These are phyloP conservation scores for Drosophila lowei DNA, from an alignment of 1,140 invertebrate genomes.

Conservation along the genomic window DNA sequence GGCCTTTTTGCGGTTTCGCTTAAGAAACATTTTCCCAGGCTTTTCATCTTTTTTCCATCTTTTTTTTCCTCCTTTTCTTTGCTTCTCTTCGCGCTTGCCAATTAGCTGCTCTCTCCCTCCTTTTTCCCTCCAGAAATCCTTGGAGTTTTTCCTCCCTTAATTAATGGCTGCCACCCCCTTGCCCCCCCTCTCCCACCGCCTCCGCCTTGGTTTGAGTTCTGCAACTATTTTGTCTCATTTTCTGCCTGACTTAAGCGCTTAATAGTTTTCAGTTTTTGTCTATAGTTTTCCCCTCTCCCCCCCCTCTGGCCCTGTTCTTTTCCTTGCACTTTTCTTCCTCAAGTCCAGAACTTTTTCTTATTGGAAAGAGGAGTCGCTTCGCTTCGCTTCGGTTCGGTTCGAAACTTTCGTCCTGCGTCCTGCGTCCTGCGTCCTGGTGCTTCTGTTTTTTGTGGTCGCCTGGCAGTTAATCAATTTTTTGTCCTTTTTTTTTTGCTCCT, in stretches of 20 bases:
- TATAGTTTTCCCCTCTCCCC: conserved; percentile 16
- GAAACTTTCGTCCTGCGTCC: conserved; percentile 34
- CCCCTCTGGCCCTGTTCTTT: conserved; percentile 19
- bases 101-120: conserved; percentile 43
- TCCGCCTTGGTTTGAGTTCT: conserved; percentile 37
- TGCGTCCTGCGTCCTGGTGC: background rate
- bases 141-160: conserved; percentile 44
- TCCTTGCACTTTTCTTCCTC: conserved; percentile 67
- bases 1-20: conserved; percentile 56
- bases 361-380: conserved; percentile 48
- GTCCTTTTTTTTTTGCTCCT: conserved; percentile 44
- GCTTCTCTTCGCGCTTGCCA: conserved; percentile 65
- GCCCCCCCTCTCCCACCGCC: conserved; percentile 28
- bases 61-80: conserved; percentile 17
- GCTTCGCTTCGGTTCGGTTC: conserved; percentile 14
- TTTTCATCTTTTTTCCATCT: conserved; percentile 1
- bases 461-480: conserved; percentile 78
- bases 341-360: conserved; percentile 70
- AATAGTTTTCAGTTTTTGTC: conserved; percentile 75
- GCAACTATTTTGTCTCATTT: conserved; percentile 82
- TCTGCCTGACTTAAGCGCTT: conserved; percentile 81
- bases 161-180: conserved; percentile 41
- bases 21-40: conserved; percentile 48
- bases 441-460: conserved; percentile 63
- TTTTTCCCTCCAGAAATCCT: conserved; percentile 11